Conservation (phyloP, 2,888 invertebrate species). For the Ectobius pallidus region DNA sequence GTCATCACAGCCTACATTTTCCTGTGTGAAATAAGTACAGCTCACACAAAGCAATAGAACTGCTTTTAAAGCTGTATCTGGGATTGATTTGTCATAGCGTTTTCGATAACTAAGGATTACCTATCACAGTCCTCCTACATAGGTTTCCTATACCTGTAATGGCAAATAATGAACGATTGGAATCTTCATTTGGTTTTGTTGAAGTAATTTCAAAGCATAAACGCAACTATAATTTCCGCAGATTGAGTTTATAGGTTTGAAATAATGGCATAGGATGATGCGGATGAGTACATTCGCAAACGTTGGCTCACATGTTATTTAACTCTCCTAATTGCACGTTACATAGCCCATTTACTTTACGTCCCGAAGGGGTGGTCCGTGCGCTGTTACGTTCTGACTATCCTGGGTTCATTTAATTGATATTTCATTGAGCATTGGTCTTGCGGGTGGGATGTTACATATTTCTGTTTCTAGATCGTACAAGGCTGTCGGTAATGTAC, state of each 20-base stretch:
- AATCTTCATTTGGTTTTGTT: background rate
- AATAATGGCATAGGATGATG: background rate
- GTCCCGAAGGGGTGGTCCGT: background rate
- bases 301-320: background rate
- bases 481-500: no score
- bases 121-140: background rate
- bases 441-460: no score
- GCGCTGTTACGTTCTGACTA: no score
- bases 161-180: conserved; percentile 6
- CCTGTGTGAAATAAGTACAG: no score
- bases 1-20: no score
- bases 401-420: no score
- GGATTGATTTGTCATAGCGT: background rate
- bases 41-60: no score
- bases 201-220: conserved; percentile 14
- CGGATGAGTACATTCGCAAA: background rate
- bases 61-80: no score
- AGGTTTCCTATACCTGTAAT: background rate
- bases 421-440: no score
- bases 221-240: conserved; percentile 1
- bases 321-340: background rate
- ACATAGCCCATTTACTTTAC: background rate
- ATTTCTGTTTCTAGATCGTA: no score
- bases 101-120: background rate
- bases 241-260: conserved; percentile 20